Conservation (phyloP, 1,140 invertebrate genomes). For the Leptopilina clavipes region DNA sequence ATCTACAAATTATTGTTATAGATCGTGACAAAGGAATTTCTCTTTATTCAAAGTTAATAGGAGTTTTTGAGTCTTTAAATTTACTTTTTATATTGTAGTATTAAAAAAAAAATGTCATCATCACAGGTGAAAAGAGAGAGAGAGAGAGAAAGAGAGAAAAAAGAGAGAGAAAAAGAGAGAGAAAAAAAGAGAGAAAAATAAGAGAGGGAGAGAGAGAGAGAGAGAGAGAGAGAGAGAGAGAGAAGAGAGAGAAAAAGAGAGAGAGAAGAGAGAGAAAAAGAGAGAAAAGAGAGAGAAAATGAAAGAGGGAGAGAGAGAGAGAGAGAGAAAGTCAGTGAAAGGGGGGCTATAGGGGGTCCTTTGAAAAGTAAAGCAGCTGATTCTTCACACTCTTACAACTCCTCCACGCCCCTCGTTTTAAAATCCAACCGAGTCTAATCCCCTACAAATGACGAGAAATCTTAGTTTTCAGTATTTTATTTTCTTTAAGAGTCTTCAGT, state of each 20-base stretch:
- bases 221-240: too few species aligned
- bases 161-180: background rate
- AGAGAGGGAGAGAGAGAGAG: too few species aligned
- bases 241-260: too few species aligned
- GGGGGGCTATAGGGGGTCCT: background rate
- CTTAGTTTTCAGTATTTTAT: background rate
- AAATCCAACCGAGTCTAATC: background rate
- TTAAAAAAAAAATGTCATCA: background rate
- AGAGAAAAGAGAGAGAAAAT: too few species aligned
- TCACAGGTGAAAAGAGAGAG: background rate
- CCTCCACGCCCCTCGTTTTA: conserved; percentile 1
- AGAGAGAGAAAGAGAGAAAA: background rate
- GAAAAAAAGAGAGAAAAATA: background rate
- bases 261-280: background rate
- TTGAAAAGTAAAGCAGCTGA: background rate
- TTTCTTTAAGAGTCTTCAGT: background rate
- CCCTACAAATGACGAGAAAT: background rate
- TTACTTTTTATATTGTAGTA: too few species aligned
- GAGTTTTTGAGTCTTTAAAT: background rate
- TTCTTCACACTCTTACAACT: conserved; percentile 4
- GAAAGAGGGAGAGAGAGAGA: too few species aligned
- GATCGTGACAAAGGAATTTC: conserved; percentile 3
- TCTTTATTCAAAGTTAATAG: background rate
- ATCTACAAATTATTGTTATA: background rate
- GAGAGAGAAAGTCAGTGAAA: background rate